Evolutionary conservation across 2,888 invertebrate species (phyloP), one percentile per base, ranked within the genome.

Genomic region (Erpobdella octoculata): DNA sequence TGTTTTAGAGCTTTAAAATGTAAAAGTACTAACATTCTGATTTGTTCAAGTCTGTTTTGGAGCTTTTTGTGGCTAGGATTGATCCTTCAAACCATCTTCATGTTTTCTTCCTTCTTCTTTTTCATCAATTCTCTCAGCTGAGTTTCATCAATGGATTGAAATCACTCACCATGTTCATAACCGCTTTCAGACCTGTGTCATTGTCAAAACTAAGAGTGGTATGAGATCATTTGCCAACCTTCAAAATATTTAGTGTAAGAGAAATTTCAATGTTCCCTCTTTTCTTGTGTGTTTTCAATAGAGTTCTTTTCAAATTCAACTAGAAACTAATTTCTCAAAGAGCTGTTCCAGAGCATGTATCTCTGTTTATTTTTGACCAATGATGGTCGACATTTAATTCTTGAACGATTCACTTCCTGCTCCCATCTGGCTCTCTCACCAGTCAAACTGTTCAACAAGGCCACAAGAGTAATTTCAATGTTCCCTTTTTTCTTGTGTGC

Each of bases 141-240:
- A 0, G 92, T 92, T 97, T 98, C 97, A 99, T 98, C 75, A 99
- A 85, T 0, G 93, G 93, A 85, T 95, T 97, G 85, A 97, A 98
- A 84, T 98, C 96, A 77, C 94, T 93, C 36, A 97, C 98, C 38
- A 90, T 93, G 4, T 92, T 92, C 73, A 98, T 86, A 18, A 95
- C 94, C 84, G 95, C 93, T 83, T 97, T 97, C 74, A 99, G 85
- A 85, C 86, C 86, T 68, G 98, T 98, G 83, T 99, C 97, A 0
- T 95, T 93, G 83, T 99, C 98, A 84, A 99, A 99, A 59, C 95
- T 94, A 64, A 97, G 95, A 0, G 96, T 97, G 0, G 98, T 98
- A 83, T 96, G 96, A 85, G 99, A 99, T 70, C 98, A 89, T 84
- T 98, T 99, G 75, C 97, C 98, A 84, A 94, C 92, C 82, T 97